These are phyloP conservation scores for Nansenia antarctica DNA, from an alignment of 2,113 vertebrate species.

Conservation along the genomic window DNA sequence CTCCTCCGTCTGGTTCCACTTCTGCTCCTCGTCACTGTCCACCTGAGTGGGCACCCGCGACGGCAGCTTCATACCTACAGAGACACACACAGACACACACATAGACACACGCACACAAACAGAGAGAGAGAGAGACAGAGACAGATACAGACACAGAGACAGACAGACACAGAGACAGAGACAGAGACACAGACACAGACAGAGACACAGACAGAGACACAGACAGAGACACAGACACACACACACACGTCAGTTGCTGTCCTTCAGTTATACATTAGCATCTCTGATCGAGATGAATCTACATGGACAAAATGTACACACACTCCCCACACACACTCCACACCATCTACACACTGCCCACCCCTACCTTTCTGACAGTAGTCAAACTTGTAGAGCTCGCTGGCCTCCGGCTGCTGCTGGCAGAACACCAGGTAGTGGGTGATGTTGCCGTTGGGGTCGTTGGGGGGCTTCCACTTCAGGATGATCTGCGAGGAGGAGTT, in stretches of 20 bases:
- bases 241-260: background rate
- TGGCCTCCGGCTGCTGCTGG: slow-evolving; percentile 89
- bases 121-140: background rate
- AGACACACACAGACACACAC: background rate
- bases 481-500: slow-evolving; percentile 95
- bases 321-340: background rate
- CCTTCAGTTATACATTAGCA: too few species aligned
- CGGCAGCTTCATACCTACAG: slow-evolving; percentile 88
- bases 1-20: slow-evolving; percentile 84
- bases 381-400: slow-evolving; percentile 89
- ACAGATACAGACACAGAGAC: background rate
- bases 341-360: slow-evolving; percentile 7
- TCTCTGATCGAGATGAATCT: too few species aligned
- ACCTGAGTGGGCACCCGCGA: slow-evolving; percentile 86
- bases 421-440: slow-evolving; percentile 94
- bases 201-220: slow-evolving; percentile 9
- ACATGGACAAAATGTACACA: background rate
- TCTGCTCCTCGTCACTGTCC: slow-evolving; percentile 81
- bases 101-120: background rate
- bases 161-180: slow-evolving; percentile 7
- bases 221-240: background rate
- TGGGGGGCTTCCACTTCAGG: slow-evolving; percentile 94
- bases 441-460: slow-evolving; percentile 94
- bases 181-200: background rate
- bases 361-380: slow-evolving; percentile 92